Conservation (phyloP, 2,888 invertebrate species). For the Elysia crispata region DNA sequence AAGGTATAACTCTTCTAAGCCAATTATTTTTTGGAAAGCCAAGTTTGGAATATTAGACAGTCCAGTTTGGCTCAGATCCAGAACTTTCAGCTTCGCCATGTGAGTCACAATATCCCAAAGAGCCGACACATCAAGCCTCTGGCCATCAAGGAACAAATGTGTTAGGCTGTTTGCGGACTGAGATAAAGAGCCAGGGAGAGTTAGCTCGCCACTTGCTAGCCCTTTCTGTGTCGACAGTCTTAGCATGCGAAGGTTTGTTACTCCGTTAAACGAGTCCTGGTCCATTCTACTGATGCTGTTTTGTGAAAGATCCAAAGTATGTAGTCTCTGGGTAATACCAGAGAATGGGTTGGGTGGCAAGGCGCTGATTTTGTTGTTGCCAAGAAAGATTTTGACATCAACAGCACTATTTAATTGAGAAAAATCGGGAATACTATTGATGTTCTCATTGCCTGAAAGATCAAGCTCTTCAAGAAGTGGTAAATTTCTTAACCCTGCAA, state of each 20-base stretch:
- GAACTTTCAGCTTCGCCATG: slow-evolving; percentile 73
- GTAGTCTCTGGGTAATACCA: slow-evolving; percentile 54
- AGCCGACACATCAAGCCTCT: slow-evolving; percentile 48
- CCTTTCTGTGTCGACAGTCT: slow-evolving; percentile 55
- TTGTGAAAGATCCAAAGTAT: slow-evolving; percentile 57
- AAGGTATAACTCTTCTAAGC: no score
- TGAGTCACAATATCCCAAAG: slow-evolving; percentile 54
- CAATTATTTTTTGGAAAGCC: no score
- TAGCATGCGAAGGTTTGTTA: slow-evolving; percentile 57
- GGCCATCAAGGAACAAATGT: slow-evolving; percentile 71
- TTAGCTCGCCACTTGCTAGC: not conserved
- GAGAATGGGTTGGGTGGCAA: no score
- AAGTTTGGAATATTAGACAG: slow-evolving; percentile 54
- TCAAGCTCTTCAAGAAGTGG: slow-evolving; percentile 45
- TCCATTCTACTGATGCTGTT: slow-evolving; percentile 60
- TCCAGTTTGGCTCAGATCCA: slow-evolving; percentile 61
- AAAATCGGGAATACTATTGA: not conserved
- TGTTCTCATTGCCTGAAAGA: slow-evolving; percentile 42
- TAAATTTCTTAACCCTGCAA: slow-evolving; percentile 42
- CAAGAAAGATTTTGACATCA: slow-evolving; percentile 30
- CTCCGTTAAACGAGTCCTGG: slow-evolving; percentile 53
- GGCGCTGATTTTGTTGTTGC: slow-evolving; percentile 44
- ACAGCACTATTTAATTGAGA: slow-evolving; percentile 18
- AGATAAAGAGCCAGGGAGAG: slow-evolving; percentile 52
- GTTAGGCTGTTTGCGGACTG: slow-evolving; percentile 69